Base-by-base conservation (phyloP, 1,140 invertebrate species). In the Pemphigus obesinymphae region DNA sequence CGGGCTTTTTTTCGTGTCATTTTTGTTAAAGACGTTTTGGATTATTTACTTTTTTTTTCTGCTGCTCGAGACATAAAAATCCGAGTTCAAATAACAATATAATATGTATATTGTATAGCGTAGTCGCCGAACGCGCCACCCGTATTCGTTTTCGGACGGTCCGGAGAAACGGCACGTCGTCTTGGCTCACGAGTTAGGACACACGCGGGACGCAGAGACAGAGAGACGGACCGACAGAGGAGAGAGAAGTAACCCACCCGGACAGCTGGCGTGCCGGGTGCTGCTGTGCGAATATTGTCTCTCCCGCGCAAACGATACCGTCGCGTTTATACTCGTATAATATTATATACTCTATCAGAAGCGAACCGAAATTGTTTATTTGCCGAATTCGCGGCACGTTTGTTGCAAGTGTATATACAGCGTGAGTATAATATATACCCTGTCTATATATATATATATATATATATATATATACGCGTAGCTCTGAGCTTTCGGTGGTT, bases 351-450 rank as follows among this genome's bases (percentile, higher is more conserved):
- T 61, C 17, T 15, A 58, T 29, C 15, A 3, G 26, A 61, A 20
- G 3, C 76, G 8, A n/a, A 43, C 55, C 55, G 37, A 61, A 61
- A 61, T 80, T 63, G 55, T 80, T 80, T 80, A 43, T 80, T 80
- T 63, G 76, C 55, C 76, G 76, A 61, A 80, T 80, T 80, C 75
- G 53, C 15, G 34, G 53, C 76, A 80, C 76, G 76, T 80, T 40
- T 63, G 37, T 50, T 45, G 40, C 66, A 70, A n/a, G 70, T 23
- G 17, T 53, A 53, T 29, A 75, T 31, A 66, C 63, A 37, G 15
- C 58, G 15, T 34, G 58, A 13, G 29, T 31, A 20, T 63, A 31
- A 31, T 63, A 26, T n/a, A n/a, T n/a, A n/a, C n/a, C n/a, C n/a
- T n/a, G n/a, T n/a, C n/a, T n/a, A n/a, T n/a, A n/a, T n/a, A 8